A percentile compares a stretch with the other conserved stretches of the same genome.
phyloP scores from a whole-genome alignment of 2,113 vertebrate species.

The Mesembrinibis cayennensis region DNA sequence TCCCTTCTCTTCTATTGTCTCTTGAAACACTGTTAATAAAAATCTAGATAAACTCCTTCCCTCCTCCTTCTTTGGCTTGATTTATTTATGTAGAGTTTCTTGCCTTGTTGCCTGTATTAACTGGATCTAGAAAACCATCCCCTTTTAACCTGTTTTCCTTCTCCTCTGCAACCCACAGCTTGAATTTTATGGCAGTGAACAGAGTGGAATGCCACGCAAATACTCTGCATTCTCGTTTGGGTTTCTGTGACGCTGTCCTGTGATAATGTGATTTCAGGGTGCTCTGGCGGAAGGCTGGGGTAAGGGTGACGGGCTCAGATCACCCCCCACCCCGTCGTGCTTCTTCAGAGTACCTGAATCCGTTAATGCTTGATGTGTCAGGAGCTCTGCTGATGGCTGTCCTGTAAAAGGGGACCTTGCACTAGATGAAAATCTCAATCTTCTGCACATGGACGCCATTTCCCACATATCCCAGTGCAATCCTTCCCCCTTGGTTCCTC shows the following conservation, averaged over 20 bases:
- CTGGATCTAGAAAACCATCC: not conserved
- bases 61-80: not conserved
- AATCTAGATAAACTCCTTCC: conserved; percentile 51
- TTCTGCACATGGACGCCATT: not conserved
- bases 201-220: not conserved
- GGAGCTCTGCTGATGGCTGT: not conserved
- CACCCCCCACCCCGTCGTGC: not conserved
- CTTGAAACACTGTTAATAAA: conserved; percentile 77
- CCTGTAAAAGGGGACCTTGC: not conserved
- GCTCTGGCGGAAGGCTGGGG: not conserved
- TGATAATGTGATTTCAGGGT: not conserved
- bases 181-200: not conserved
- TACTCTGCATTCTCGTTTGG: not conserved
- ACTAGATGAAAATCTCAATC: not conserved
- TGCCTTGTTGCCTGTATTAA: conserved; percentile 4
- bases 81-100: not conserved
- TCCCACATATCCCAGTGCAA: not conserved
- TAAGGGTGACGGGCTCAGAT: not conserved
- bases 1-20: conserved; percentile 69
- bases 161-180: not conserved
- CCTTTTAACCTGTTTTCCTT: not conserved
- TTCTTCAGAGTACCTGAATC: not conserved
- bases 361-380: fast-evolving
- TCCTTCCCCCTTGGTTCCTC: not conserved
- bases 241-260: not conserved